These are phyloP conservation scores for Lepidothrix coronata DNA, from an alignment of 2,113 vertebrate species.

Conservation along the genomic window DNA sequence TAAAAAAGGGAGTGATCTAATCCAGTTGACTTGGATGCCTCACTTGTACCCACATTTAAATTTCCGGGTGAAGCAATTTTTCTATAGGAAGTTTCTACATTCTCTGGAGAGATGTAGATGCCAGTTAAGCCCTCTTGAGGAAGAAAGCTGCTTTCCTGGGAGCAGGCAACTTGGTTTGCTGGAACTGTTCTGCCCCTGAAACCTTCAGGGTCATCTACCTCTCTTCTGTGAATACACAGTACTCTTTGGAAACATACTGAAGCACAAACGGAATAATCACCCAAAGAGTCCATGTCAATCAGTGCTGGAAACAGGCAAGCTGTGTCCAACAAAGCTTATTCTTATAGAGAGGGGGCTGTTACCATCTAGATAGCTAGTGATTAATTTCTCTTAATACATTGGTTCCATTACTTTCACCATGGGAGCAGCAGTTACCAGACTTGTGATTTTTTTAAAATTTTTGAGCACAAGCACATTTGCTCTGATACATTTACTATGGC, in stretches of 20 bases:
- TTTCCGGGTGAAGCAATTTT: not conserved
- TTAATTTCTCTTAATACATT: not conserved
- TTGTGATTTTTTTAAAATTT: not conserved
- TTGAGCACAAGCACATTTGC: not conserved
- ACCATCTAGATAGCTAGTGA: not conserved
- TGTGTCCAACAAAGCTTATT: not conserved
- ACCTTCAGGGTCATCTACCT: not conserved
- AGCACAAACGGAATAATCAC: not conserved
- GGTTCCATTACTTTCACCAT: not conserved
- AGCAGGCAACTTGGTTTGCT: not conserved
- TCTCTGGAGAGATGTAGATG: not conserved
- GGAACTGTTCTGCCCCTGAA: not conserved
- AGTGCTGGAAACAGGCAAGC: not conserved
- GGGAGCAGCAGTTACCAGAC: not conserved
- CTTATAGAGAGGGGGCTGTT: not conserved
- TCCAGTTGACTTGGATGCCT: not conserved
- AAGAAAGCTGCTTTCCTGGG: not conserved
- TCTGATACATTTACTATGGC: not conserved
- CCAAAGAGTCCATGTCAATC: not conserved
- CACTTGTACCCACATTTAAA: not conserved
- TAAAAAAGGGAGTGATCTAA: not conserved
- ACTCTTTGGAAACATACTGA: not conserved
- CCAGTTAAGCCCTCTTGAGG: not conserved
- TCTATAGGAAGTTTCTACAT: not conserved
- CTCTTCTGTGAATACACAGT: not conserved